phyloP scores from a whole-genome alignment of 2,113 vertebrate genomes.

The Zosterops japonicus region DNA sequence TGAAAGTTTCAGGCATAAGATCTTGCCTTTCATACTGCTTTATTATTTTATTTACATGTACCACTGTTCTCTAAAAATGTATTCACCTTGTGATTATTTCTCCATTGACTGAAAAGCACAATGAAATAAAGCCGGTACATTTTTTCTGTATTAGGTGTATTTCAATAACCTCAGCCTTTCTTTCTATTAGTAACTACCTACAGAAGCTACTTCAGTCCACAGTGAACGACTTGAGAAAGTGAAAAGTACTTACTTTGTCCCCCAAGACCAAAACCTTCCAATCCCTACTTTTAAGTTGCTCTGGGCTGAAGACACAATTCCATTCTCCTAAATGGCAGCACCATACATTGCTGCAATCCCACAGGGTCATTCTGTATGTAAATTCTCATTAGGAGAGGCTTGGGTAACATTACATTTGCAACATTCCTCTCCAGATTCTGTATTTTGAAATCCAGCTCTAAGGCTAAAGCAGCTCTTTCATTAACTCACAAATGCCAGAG shows the following conservation, averaged over 20 bases:
- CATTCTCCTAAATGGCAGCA: constrained; percentile 14
- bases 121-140: not conserved
- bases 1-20: not conserved
- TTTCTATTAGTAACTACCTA: not conserved
- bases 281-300: constrained; percentile 5
- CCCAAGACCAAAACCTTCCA: not conserved
- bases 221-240: not conserved
- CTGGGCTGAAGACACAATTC: constrained; percentile 14
- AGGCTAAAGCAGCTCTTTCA: constrained; percentile 27
- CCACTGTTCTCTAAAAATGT: not conserved
- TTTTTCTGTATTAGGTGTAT: not conserved
- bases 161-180: not conserved
- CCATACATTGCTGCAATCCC: constrained; percentile 26
- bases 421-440: constrained; percentile 15
- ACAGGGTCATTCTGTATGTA: constrained; percentile 60
- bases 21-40: not conserved
- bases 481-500: constrained; percentile 41
- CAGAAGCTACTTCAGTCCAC: not conserved
- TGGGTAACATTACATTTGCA: constrained; percentile 55
- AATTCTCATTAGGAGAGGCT: constrained; percentile 51
- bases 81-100: not conserved
- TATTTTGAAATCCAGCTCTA: constrained; percentile 9
- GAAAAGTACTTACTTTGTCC: constrained; percentile 29
- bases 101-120: not conserved
- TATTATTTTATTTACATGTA: not conserved